Evolutionary conservation across 2,113 vertebrate species (phyloP).

Genomic region (Peromyscus maniculatus): DNA sequence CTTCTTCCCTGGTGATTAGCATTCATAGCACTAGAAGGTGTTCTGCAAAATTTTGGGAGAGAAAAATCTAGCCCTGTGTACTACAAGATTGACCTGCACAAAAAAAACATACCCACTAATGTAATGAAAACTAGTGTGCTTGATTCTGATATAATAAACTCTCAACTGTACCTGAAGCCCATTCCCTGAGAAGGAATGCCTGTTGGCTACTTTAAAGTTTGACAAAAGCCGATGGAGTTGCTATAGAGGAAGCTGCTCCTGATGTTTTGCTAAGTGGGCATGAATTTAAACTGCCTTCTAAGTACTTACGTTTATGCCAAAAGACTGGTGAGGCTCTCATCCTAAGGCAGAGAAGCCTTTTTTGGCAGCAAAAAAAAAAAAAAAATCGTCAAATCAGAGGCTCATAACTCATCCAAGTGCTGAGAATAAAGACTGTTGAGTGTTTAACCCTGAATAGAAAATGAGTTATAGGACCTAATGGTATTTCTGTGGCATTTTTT

Average conservation of each 20-base stretch:
- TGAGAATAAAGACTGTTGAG: neutral
- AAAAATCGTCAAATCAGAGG: neutral
- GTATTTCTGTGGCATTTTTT: neutral
- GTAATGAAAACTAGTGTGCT: neutral
- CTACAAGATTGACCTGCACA: neutral
- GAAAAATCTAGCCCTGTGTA: neutral
- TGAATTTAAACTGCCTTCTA: neutral
- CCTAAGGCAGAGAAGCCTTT: neutral
- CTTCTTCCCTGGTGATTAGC: neutral
- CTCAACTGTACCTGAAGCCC: neutral
- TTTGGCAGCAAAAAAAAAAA: neutral
- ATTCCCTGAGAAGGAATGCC: too few species aligned
- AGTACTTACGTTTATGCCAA: neutral
- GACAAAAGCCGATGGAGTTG: neutral
- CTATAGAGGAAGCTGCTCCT: neutral
- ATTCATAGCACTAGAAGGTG: neutral
- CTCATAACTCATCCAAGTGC: neutral
- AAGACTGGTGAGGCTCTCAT: neutral
- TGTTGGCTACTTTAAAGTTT: neutral
- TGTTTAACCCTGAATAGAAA: neutral
- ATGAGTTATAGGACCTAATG: neutral
- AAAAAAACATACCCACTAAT: too few species aligned
- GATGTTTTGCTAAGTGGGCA: neutral
- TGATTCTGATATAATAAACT: neutral
- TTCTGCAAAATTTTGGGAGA: neutral